Conservation (phyloP, 2,113 vertebrate genomes). For the Mixornis gularis region DNA sequence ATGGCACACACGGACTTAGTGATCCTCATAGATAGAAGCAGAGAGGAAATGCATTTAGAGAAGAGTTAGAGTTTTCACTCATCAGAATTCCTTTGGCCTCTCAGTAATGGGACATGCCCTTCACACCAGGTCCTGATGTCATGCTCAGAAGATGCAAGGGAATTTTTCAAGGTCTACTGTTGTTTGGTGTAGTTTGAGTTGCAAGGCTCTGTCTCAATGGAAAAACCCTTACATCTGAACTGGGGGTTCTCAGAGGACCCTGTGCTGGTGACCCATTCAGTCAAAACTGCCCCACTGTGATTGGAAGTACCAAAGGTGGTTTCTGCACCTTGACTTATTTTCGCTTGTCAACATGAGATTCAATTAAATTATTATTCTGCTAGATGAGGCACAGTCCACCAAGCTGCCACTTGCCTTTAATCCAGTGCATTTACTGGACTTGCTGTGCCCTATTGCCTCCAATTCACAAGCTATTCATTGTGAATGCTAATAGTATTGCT, state of each 20-base stretch:
- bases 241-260: background rate
- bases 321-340: background rate
- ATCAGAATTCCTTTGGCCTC: background rate
- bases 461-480: background rate
- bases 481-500: background rate
- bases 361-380: background rate
- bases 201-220: background rate
- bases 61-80: background rate
- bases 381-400: background rate
- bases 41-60: background rate
- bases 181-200: background rate
- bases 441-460: background rate
- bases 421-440: background rate
- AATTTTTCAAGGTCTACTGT: background rate
- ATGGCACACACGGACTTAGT: background rate
- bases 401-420: background rate
- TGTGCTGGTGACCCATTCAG: fast-evolving
- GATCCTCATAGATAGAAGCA: background rate
- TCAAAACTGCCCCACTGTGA: background rate
- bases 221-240: background rate
- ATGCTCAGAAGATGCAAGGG: background rate
- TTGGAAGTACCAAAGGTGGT: background rate
- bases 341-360: background rate
- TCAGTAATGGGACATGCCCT: background rate
- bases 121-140: background rate